phyloP scores from a whole-genome alignment of 2,888 invertebrate genomes.

The Chironomus riparius region DNA sequence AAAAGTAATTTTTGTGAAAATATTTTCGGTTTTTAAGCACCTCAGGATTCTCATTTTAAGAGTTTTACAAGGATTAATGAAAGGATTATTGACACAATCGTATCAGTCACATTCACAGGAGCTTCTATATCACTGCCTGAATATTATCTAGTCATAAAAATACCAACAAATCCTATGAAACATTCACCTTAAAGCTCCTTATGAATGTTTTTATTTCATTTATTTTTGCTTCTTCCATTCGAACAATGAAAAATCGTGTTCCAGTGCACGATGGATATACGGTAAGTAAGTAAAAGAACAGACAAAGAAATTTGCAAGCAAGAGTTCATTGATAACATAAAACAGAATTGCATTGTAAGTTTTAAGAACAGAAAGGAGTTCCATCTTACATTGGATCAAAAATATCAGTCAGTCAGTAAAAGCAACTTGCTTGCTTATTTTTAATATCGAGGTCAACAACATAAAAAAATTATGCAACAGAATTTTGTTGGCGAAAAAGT shows the following conservation, averaged over 20 bases:
- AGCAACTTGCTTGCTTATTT: not conserved
- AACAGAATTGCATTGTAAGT: not conserved
- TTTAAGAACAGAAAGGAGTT: not conserved
- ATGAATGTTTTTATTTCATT: not conserved
- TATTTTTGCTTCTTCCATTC: not conserved
- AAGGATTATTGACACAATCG: no score
- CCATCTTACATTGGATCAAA: not conserved
- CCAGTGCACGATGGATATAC: no score
- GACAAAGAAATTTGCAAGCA: not conserved
- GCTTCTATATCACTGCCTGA: no score
- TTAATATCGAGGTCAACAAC: not conserved
- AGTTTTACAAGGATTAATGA: no score
- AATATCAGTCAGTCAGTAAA: not conserved
- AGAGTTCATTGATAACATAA: constrained; percentile 1
- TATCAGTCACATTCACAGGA: no score
- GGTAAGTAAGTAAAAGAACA: not conserved
- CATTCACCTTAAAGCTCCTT: not conserved
- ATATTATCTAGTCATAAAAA: not conserved
- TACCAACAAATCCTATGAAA: not conserved
- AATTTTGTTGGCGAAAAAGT: not conserved
- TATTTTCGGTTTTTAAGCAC: not conserved
- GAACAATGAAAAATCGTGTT: not conserved
- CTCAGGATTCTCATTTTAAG: no score
- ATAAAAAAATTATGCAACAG: not conserved
- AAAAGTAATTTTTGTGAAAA: not conserved